Evolutionary conservation across 2,888 invertebrate genomes (phyloP).

Genomic region (Dromius quadrimaculatus): DNA sequence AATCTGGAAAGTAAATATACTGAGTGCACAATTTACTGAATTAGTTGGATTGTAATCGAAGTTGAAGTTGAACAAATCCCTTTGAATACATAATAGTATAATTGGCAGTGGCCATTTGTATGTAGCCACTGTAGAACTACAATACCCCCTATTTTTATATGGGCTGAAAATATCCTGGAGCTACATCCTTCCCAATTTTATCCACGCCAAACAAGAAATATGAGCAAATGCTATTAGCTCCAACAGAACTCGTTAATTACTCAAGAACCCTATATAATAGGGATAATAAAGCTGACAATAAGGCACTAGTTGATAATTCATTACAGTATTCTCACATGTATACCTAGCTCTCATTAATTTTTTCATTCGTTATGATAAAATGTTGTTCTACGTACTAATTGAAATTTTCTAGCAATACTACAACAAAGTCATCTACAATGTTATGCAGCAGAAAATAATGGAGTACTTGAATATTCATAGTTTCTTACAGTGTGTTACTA

Average conservation of each 20-base stretch:
- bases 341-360: not conserved
- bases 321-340: not conserved
- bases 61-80: not conserved
- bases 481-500: not conserved
- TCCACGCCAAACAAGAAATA: too few species aligned
- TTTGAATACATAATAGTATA: not conserved
- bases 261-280: not conserved
- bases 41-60: slow-evolving; percentile 37
- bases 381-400: not conserved
- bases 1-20: slow-evolving; percentile 42
- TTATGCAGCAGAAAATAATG: not conserved
- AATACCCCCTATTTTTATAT: too few species aligned
- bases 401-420: not conserved
- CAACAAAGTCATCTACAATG: not conserved
- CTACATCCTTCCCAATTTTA: too few species aligned
- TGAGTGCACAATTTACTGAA: slow-evolving; percentile 17
- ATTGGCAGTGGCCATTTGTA: not conserved
- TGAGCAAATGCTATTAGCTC: too few species aligned
- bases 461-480: not conserved
- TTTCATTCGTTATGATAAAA: not conserved
- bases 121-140: too few species aligned
- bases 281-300: not conserved
- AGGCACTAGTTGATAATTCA: not conserved
- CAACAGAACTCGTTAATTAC: too few species aligned
- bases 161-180: too few species aligned